Conservation (phyloP, 2,113 vertebrate species). For the Sapayoa aenigma region DNA sequence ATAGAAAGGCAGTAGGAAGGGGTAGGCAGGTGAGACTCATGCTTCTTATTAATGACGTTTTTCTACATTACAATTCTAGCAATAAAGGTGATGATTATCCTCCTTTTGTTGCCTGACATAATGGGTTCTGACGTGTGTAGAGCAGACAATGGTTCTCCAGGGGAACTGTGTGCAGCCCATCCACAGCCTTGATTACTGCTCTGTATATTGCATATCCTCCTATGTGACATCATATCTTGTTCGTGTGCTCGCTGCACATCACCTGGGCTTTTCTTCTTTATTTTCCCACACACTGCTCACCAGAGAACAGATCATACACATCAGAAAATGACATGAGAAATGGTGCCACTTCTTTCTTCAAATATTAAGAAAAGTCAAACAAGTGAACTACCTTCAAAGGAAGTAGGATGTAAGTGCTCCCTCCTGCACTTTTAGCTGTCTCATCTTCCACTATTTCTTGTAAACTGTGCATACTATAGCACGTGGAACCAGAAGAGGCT, state of each 20-base stretch:
- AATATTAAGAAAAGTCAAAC: background rate
- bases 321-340: background rate
- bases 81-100: background rate
- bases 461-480: background rate
- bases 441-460: background rate
- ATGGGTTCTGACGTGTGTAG: background rate
- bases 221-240: background rate
- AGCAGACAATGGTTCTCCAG: background rate
- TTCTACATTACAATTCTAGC: background rate
- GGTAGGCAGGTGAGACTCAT: background rate
- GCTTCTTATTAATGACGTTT: background rate
- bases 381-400: background rate
- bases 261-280: background rate
- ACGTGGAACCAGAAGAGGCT: background rate
- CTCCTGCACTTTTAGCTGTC: background rate
- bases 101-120: background rate
- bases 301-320: background rate
- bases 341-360: background rate
- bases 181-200: background rate
- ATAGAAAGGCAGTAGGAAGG: background rate
- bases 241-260: background rate
- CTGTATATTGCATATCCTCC: background rate
- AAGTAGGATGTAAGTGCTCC: background rate
- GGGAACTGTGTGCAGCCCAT: background rate
- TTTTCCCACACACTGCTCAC: background rate